phyloP scores from a whole-genome alignment of 1,140 invertebrate species.

The Hormaphis cornu region DNA sequence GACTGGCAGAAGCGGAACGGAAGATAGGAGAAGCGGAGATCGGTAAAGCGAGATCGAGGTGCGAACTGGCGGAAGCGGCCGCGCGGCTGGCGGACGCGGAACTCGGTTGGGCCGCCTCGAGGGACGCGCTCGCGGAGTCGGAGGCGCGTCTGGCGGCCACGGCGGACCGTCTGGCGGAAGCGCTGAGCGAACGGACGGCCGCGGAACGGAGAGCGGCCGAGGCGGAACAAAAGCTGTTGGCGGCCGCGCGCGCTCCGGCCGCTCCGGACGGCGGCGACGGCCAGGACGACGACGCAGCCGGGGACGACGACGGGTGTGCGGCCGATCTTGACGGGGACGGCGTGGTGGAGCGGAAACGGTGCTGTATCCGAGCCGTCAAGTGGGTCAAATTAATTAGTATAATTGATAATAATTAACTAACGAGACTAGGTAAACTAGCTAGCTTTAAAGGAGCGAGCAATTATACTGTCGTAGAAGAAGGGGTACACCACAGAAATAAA shows the following conservation, averaged over 20 bases:
- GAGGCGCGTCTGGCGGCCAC: not conserved
- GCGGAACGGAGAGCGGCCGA: not conserved
- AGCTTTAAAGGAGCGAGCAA: no score
- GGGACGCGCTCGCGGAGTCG: not conserved
- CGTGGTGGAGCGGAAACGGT: not conserved
- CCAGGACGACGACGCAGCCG: not conserved
- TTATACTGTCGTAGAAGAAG: no score
- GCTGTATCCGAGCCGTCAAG: not conserved
- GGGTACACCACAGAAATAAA: no score
- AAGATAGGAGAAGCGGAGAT: not conserved
- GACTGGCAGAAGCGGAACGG: not conserved
- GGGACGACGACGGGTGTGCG: not conserved
- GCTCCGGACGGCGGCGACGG: not conserved
- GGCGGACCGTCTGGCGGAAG: not conserved
- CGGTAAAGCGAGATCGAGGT: not conserved
- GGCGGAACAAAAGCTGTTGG: not conserved
- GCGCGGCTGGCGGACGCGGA: not conserved
- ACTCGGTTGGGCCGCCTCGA: not conserved
- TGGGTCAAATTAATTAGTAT: no score
- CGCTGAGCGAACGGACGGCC: no score
- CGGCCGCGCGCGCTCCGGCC: no score
- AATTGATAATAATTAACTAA: no score
- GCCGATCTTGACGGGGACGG: not conserved
- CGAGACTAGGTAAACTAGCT: no score
- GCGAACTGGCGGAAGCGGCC: not conserved